Evolutionary conservation across 2,888 invertebrate species (phyloP), one percentile per base, ranked within the genome.

Genomic region (Scaptomyza flava): DNA sequence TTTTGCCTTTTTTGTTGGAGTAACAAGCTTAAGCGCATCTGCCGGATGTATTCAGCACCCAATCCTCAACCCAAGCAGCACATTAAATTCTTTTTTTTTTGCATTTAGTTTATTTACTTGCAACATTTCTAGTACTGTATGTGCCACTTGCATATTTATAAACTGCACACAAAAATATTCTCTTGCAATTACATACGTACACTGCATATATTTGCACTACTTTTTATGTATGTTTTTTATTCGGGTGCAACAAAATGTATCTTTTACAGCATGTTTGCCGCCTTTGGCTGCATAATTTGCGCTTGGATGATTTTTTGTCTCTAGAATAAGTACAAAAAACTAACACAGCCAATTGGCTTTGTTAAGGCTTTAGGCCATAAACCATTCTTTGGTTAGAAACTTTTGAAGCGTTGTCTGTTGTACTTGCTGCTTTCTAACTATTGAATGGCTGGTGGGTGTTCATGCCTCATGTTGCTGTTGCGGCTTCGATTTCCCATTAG

Each of bases 401-500:
- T 45, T 14, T 27, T 48, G 17, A 20, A 57, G 50, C n/a, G n/a
- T n/a, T 36, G 4, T 4, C 3, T 38, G 38, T 14, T 59, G 62
- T 65, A n/a, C n/a, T n/a, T 69, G 17, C 33, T 50, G 67, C 84
- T 80, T 80, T 81, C 85, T 66, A 72, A 61, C 67, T 78, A 56
- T 46, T 59, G 33, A 52, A n/a, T 45, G 36, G 31, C 38, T 31
- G 48, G 52, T 57, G 43, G 48, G 41, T 62, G 51, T 53, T 57
- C 45, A 6, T 65, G 59, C 41, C 36, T 46, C 0, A 14, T 17
- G 4, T 14, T 60, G n/a, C 8, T 27, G 11, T 61, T 47, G 59
- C 57, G 70, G 87, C 75, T 81, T 87, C 81, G 81, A 81, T 83
- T 86, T 83, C 60, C 41, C 71, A 77, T 72, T 75, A 74, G 63